Conservation (phyloP, 2,797 vertebrate species). For the Discoglossus pictus region DNA sequence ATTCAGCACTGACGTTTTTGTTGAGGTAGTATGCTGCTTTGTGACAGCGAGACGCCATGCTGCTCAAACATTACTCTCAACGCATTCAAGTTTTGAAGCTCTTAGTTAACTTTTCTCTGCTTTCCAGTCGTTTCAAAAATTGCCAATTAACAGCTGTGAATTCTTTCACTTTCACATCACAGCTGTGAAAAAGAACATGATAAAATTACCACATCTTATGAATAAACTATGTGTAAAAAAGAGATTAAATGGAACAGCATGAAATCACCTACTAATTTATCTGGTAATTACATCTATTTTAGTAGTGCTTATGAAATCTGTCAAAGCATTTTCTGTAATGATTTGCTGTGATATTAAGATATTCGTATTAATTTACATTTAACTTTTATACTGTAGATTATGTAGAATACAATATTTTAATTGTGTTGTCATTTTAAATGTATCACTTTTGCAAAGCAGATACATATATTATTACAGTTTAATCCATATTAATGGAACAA, state of each 20-base stretch:
- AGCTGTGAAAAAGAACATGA: constrained; percentile 29
- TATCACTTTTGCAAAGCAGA: too few relatives aligned
- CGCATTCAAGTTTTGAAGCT: constrained; percentile 5
- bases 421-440: too few relatives aligned
- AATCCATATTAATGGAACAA: too few relatives aligned
- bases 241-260: not conserved
- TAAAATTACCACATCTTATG: constrained; percentile 32
- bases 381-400: too few relatives aligned
- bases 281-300: not conserved
- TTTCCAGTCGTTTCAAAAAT: constrained; percentile 25
- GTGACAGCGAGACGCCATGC: too few relatives aligned
- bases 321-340: not conserved
- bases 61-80: not conserved
- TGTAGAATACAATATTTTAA: too few relatives aligned
- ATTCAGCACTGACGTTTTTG: too few relatives aligned
- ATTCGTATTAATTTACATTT: too few relatives aligned
- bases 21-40: too few relatives aligned
- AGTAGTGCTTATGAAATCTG: not conserved
- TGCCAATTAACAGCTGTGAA: constrained; percentile 41
- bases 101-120: constrained; percentile 7
- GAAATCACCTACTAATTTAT: not conserved
- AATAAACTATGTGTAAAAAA: constrained; percentile 23
- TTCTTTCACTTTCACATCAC: constrained; percentile 31
- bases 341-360: too few relatives aligned
- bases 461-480: too few relatives aligned